phyloP scores from a whole-genome alignment of 2,113 vertebrate genomes.

The Psittacula cyanocephala region DNA sequence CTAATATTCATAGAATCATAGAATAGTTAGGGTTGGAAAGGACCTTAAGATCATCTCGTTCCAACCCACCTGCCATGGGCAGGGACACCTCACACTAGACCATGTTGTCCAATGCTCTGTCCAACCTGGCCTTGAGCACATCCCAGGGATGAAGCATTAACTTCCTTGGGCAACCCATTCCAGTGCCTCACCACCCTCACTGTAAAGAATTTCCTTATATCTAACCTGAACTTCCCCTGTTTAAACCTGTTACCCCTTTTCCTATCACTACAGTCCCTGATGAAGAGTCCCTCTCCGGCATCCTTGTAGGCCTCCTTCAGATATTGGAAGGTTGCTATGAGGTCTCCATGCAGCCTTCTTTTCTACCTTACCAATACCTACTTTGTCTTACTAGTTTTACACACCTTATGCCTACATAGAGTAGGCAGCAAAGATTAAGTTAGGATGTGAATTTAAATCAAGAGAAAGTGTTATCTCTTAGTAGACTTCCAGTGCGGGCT shows the following conservation, averaged over 20 bases:
- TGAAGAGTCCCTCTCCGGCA: neutral
- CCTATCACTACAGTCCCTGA: neutral
- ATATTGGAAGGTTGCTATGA: neutral
- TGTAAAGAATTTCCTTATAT: neutral
- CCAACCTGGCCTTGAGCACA: neutral
- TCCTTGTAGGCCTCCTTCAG: neutral
- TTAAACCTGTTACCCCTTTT: neutral
- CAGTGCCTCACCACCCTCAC: neutral
- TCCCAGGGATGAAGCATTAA: neutral
- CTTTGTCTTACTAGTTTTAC: neutral
- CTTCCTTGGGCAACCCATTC: neutral
- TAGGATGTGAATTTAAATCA: neutral
- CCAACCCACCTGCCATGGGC: no score
- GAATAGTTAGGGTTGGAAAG: neutral
- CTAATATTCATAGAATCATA: neutral
- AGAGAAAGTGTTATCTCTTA: neutral
- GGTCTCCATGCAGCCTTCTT: neutral
- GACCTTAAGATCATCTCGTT: neutral
- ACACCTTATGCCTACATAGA: neutral
- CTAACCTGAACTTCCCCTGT: neutral
- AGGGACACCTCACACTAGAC: neutral
- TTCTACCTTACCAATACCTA: neutral
- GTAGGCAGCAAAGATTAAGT: neutral
- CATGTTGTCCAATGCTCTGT: neutral
- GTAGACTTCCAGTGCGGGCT: neutral